phyloP scores from a whole-genome alignment of 2,797 vertebrate species.

The Coluber constrictor region DNA sequence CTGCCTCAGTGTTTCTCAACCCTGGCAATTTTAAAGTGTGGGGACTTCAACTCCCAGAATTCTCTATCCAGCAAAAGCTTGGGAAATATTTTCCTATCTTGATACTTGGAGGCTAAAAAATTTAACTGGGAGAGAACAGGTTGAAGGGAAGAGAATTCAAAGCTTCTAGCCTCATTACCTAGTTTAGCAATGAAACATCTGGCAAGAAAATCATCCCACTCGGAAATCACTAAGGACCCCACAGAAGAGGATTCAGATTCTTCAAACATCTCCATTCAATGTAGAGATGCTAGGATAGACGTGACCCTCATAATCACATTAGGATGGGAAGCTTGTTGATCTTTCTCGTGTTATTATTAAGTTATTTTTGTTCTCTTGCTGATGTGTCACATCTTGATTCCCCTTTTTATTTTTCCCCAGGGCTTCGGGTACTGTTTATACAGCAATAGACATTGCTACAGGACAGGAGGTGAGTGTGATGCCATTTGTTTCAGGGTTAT shows the following conservation, averaged over 20 bases:
- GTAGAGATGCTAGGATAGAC: neutral
- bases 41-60: neutral
- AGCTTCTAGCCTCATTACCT: neutral
- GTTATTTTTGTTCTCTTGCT: accelerated
- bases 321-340: neutral
- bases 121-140: neutral
- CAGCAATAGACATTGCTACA: conserved; percentile 94
- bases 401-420: conserved; percentile 67
- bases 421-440: conserved; percentile 97
- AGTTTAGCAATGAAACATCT: neutral
- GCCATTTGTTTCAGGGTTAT: neutral
- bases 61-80: neutral
- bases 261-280: neutral
- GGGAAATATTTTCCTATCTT: neutral
- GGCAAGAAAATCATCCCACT: neutral
- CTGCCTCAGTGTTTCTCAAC: neutral
- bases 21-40: neutral
- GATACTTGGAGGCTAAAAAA: neutral
- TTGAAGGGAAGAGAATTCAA: neutral
- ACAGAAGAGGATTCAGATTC: neutral
- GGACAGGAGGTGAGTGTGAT: conserved; percentile 86
- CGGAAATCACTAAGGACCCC: neutral
- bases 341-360: neutral
- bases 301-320: neutral
- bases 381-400: neutral